These are phyloP conservation scores for Thripadectes ignobilis DNA, from an alignment of 2,797 vertebrate species.

Conservation along the genomic window DNA sequence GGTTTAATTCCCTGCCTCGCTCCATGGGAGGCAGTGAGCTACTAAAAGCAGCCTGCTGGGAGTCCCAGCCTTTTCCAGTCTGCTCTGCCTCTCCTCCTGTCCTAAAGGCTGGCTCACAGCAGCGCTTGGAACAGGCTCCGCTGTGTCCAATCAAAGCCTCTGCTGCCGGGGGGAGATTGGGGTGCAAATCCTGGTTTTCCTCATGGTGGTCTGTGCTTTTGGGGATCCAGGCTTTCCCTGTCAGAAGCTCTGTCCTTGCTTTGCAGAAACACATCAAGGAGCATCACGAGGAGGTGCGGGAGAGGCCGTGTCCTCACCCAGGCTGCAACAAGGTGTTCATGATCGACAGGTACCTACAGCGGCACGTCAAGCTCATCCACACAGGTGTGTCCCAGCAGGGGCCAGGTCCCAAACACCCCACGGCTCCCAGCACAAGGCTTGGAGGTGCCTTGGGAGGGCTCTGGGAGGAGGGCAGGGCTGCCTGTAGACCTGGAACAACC, in stretches of 20 bases:
- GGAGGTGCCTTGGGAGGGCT: not conserved
- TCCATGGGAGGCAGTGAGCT: accelerated
- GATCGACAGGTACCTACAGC: slow-evolving; percentile 96
- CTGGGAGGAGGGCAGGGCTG: accelerated
- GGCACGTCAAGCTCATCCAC: slow-evolving; percentile 95
- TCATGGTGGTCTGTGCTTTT: accelerated
- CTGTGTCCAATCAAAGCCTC: not conserved
- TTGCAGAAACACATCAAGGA: slow-evolving; percentile 94
- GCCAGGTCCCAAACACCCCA: accelerated
- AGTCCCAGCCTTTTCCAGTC: not conserved
- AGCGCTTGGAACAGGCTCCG: not conserved
- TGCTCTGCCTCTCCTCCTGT: not conserved
- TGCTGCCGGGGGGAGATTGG: not conserved
- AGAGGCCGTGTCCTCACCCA: slow-evolving; percentile 93
- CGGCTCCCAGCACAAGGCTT: accelerated
- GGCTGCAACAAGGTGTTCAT: slow-evolving; percentile 99
- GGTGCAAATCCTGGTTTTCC: not conserved
- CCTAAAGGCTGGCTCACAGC: not conserved
- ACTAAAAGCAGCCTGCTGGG: not conserved
- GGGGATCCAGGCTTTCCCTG: not conserved
- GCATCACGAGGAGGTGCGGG: slow-evolving; percentile 92
- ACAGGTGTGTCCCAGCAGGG: slow-evolving; percentile 79
- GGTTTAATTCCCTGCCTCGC: accelerated
- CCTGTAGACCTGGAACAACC: not conserved
- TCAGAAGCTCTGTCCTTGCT: not conserved